phyloP scores from a whole-genome alignment of 2,888 invertebrate species.

The Drosophila melanocephala region DNA sequence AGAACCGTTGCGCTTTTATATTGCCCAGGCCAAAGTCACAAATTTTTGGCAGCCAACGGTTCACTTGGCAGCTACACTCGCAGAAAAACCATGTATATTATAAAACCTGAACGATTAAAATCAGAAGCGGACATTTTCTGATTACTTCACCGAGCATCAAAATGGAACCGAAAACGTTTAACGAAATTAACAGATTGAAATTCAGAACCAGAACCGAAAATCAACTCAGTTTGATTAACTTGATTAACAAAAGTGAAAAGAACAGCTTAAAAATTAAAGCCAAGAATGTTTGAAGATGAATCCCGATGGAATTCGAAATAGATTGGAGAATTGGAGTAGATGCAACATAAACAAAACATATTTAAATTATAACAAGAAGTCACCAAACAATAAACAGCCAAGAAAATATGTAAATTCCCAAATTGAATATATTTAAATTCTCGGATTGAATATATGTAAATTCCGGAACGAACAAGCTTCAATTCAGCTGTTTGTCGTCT shows the following conservation, averaged over 20 bases:
- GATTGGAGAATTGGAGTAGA: background rate
- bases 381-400: background rate
- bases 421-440: background rate
- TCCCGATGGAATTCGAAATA: background rate
- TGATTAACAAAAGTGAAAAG: background rate
- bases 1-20: constrained; percentile 30
- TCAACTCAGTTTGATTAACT: background rate
- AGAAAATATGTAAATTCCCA: background rate
- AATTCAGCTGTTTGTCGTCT: background rate
- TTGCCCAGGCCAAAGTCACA: constrained; percentile 58
- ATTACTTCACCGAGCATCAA: background rate
- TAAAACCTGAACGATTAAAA: background rate
- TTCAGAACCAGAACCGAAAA: background rate
- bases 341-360: background rate
- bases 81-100: background rate
- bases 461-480: background rate
- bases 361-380: background rate
- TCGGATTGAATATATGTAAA: background rate
- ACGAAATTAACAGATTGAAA: background rate
- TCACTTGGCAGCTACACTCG: constrained; percentile 11
- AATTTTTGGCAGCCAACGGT: constrained; percentile 50
- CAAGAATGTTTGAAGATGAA: background rate
- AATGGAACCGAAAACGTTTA: background rate
- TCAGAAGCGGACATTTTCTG: background rate
- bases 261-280: background rate